These are phyloP conservation scores for Salpingus planirostris DNA, from an alignment of 2,888 invertebrate species.

Conservation along the genomic window DNA sequence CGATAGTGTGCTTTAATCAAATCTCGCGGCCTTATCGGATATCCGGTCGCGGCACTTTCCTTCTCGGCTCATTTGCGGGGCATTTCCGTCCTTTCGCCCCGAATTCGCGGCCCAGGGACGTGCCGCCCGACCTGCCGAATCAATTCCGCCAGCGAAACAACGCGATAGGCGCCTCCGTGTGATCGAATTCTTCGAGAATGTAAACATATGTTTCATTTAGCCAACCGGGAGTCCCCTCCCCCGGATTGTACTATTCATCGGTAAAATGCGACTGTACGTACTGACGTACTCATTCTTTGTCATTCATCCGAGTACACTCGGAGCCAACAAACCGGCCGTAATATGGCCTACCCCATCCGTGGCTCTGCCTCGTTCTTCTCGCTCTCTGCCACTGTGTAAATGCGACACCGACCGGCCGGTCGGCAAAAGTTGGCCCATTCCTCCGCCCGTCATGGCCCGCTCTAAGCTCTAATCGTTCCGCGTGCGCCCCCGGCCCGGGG, in stretches of 20 bases:
- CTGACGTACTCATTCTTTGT: conserved; percentile 18
- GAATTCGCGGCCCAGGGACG: too few species aligned
- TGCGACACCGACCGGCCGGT: too few species aligned
- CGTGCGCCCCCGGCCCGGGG: too few species aligned
- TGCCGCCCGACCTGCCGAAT: too few species aligned
- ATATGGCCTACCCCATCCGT: too few species aligned
- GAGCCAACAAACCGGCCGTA: too few species aligned
- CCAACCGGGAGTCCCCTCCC: conserved; percentile 11
- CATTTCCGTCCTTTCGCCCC: too few species aligned
- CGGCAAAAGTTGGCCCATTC: too few species aligned
- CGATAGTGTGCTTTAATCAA: background rate
- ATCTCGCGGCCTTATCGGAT: conserved; percentile 8
- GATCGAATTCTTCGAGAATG: conserved; percentile 13
- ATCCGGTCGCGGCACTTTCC: conserved; percentile 6
- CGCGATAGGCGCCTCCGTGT: conserved; percentile 5
- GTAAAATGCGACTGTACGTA: conserved; percentile 15
- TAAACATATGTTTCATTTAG: conserved; percentile 16
- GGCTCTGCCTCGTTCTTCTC: too few species aligned
- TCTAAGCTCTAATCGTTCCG: too few species aligned
- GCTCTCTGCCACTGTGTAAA: too few species aligned
- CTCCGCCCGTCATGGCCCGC: too few species aligned
- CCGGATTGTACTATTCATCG: conserved; percentile 15
- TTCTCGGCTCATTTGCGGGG: conserved; percentile 6
- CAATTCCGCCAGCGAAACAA: conserved; percentile 3
- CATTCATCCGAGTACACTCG: conserved; percentile 15